Evolutionary conservation across 2,888 invertebrate genomes (phyloP).

Genomic region (Eilema griseolum): DNA sequence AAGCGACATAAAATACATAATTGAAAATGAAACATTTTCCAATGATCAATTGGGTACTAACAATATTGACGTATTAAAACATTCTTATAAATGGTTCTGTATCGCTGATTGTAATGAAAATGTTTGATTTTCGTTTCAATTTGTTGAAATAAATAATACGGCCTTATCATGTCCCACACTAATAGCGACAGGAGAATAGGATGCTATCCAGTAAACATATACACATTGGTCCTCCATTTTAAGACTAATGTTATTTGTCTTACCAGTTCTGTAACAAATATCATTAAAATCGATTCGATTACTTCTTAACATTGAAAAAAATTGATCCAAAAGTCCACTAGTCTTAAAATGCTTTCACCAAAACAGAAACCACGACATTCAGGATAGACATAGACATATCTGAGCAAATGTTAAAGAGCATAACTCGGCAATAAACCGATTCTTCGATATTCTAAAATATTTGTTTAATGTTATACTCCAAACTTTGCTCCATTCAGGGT

Average conservation of each 20-base stretch:
- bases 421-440: constrained; percentile 33
- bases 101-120: constrained; percentile 29
- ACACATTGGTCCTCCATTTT: constrained; percentile 66
- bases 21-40: constrained; percentile 58
- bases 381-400: constrained; percentile 66
- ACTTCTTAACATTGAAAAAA: neutral
- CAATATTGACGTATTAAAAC: constrained; percentile 14
- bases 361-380: constrained; percentile 73
- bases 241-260: constrained; percentile 37
- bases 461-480: constrained; percentile 48
- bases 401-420: constrained; percentile 59
- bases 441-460: neutral
- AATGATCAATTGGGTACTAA: constrained; percentile 34
- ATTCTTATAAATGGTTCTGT: neutral
- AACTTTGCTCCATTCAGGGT: constrained; percentile 43
- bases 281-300: neutral
- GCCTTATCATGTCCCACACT: constrained; percentile 77
- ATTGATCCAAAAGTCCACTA: neutral
- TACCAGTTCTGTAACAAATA: neutral
- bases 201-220: constrained; percentile 80
- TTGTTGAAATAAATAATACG: constrained; percentile 59
- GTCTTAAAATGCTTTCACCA: constrained; percentile 67
- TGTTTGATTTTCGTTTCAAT: constrained; percentile 56
- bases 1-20: constrained; percentile 75
- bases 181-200: constrained; percentile 83